Conservation (phyloP, 1,140 invertebrate genomes). For the Calephelis virginiensis region DNA sequence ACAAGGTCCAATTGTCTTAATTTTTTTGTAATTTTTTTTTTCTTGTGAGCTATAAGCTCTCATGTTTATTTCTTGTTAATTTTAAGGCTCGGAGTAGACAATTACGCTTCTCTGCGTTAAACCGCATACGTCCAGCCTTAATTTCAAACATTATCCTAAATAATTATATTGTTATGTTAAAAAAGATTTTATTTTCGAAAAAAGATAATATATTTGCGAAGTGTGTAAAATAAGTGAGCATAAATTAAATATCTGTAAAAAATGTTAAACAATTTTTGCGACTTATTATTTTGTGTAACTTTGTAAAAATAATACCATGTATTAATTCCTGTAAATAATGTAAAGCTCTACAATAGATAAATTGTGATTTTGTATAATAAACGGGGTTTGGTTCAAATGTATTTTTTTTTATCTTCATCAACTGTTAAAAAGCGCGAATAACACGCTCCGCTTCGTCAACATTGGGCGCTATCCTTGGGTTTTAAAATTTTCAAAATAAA, state of each 20-base stretch:
- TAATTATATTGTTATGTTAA: too few species aligned
- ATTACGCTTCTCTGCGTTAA: not conserved
- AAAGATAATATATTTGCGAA: constrained; percentile 9
- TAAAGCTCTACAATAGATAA: constrained; percentile 8
- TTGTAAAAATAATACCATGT: constrained; percentile 6
- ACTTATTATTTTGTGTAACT: not conserved
- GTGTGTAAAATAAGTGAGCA: not conserved
- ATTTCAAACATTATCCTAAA: too few species aligned
- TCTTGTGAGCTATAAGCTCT: too few species aligned
- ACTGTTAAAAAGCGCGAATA: too few species aligned
- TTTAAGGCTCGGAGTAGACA: too few species aligned
- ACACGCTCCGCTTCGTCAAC: too few species aligned
- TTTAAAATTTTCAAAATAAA: too few species aligned
- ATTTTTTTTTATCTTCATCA: too few species aligned
- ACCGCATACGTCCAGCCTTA: not conserved
- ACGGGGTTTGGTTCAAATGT: not conserved
- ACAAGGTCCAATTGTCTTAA: too few species aligned
- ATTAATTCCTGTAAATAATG: constrained; percentile 1
- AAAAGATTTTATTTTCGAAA: not conserved
- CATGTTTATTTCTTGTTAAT: too few species aligned
- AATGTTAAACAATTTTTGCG: not conserved
- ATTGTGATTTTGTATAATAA: constrained; percentile 9
- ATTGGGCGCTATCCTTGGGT: too few species aligned
- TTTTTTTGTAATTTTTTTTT: too few species aligned
- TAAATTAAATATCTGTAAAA: not conserved